Conservation (phyloP, 2,888 invertebrate genomes). For the Euplexia lucipara region DNA sequence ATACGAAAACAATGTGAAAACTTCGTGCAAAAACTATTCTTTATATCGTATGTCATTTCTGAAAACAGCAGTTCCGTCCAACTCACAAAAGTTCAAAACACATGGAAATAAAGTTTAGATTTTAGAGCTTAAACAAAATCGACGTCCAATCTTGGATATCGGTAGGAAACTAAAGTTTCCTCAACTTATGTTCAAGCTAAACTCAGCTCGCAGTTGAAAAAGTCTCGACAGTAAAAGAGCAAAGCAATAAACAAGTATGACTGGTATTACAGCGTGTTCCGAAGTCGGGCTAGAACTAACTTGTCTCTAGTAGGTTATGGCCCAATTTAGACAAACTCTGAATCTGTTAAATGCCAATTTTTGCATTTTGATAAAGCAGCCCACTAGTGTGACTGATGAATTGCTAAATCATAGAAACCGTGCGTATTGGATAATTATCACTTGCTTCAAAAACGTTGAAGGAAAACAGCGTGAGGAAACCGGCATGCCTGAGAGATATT, state of each 20-base stretch:
- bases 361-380: no score
- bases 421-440: no score
- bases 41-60: neutral
- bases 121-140: constrained; percentile 41
- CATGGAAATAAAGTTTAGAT: constrained; percentile 28
- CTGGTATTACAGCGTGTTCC: constrained; percentile 38
- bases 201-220: constrained; percentile 32
- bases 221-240: constrained; percentile 43
- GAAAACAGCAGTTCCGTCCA: constrained; percentile 4
- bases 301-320: constrained; percentile 19
- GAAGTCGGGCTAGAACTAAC: constrained; percentile 25
- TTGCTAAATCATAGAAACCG: no score
- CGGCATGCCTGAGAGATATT: no score
- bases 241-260: constrained; percentile 53
- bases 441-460: no score
- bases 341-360: neutral
- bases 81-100: constrained; percentile 17
- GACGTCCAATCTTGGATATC: constrained; percentile 42
- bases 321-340: neutral
- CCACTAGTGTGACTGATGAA: no score
- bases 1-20: neutral
- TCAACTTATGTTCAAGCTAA: constrained; percentile 34
- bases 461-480: no score
- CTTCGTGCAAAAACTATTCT: neutral
- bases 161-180: constrained; percentile 41